Evolutionary conservation across 1,140 invertebrate genomes (phyloP).

Genomic region (Apis cerana): DNA sequence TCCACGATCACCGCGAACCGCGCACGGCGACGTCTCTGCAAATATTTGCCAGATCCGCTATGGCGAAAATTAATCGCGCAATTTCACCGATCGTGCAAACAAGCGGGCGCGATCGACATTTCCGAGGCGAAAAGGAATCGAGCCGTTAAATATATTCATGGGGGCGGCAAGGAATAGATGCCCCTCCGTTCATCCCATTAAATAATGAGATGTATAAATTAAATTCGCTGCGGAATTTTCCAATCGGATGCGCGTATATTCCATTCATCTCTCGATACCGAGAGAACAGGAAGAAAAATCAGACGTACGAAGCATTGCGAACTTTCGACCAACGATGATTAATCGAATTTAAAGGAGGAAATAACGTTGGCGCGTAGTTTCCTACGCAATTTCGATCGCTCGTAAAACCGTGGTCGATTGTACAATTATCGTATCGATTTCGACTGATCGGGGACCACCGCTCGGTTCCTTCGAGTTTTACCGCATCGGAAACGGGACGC

Average conservation of each 20-base stretch:
- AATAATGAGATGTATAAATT: slow-evolving; percentile 54
- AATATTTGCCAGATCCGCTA: slow-evolving; percentile 35
- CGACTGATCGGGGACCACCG: neutral
- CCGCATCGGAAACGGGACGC: slow-evolving; percentile 18
- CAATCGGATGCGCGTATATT: neutral
- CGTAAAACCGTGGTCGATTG: slow-evolving; percentile 22
- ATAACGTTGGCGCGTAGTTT: neutral
- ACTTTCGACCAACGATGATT: neutral
- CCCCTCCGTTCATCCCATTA: slow-evolving; percentile 25
- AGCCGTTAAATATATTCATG: slow-evolving; percentile 34
- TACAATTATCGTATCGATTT: slow-evolving; percentile 13
- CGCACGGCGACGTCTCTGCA: neutral
- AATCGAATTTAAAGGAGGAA: slow-evolving; percentile 4
- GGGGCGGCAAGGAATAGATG: slow-evolving; percentile 20
- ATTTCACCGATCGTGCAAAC: slow-evolving; percentile 1
- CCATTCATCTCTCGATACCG: too few relatives aligned
- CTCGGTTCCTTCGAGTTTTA: slow-evolving; percentile 19
- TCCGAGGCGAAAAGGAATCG: neutral
- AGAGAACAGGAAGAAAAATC: too few relatives aligned
- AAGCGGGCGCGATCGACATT: neutral
- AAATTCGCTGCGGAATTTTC: too few relatives aligned
- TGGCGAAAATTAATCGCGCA: slow-evolving; percentile 3
- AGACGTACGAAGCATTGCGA: too few relatives aligned
- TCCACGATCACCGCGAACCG: neutral
- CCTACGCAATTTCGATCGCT: neutral